Conservation (phyloP, 2,888 invertebrate genomes). For the Drosophila crucigera region DNA sequence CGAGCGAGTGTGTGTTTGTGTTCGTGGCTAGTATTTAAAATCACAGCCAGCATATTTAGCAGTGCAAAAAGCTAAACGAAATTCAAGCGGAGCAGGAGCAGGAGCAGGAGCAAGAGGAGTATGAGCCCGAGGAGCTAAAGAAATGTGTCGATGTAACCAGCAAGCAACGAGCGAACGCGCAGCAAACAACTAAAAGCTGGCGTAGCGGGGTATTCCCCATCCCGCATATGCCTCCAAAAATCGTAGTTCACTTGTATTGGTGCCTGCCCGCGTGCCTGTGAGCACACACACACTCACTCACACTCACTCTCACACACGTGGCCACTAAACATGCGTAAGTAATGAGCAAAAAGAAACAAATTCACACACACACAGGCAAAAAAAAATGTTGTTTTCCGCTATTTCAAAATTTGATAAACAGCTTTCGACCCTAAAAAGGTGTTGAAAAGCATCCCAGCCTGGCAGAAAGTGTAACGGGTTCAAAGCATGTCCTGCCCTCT, state of each 20-base stretch:
- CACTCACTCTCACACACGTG: slow-evolving; percentile 5
- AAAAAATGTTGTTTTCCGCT: slow-evolving; percentile 30
- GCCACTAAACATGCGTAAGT: slow-evolving; percentile 54
- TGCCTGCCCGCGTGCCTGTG: slow-evolving; percentile 42
- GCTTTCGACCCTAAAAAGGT: slow-evolving; percentile 28
- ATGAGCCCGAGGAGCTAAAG: slow-evolving; percentile 7
- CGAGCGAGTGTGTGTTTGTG: slow-evolving; percentile 9
- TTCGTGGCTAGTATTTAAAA: slow-evolving; percentile 28
- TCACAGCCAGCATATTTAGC: slow-evolving; percentile 30
- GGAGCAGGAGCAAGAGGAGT: not conserved
- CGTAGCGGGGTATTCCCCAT: slow-evolving; percentile 26
- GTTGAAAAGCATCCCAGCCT: slow-evolving; percentile 17
- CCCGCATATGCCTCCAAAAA: slow-evolving; percentile 46
- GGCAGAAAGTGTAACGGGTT: slow-evolving; percentile 26
- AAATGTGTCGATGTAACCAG: slow-evolving; percentile 57
- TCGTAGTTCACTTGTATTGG: slow-evolving; percentile 47
- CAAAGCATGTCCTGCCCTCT: slow-evolving; percentile 4
- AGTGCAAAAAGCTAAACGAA: slow-evolving; percentile 5
- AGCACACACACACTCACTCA: slow-evolving; percentile 32
- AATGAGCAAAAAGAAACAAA: slow-evolving; percentile 14
- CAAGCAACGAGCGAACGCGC: slow-evolving; percentile 32
- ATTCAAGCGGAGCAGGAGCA: not conserved
- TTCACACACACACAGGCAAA: slow-evolving; percentile 9
- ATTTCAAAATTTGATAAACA: slow-evolving; percentile 43
- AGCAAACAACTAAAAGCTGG: slow-evolving; percentile 28